Conservation (phyloP, 2,888 invertebrate species). For the Dinocampus coccinellae region DNA sequence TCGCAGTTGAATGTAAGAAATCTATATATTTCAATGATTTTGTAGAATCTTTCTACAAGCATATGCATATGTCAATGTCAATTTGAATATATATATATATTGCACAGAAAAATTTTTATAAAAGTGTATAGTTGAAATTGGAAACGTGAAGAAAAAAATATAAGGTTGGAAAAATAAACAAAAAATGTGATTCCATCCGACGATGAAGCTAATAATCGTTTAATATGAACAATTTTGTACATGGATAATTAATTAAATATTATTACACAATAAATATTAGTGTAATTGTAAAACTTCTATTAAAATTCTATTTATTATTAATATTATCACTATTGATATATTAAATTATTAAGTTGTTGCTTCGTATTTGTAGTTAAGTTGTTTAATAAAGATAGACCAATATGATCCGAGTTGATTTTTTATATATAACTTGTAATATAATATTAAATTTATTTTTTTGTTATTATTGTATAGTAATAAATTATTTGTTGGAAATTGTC, state of each 20-base stretch:
- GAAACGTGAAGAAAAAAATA: constrained; percentile 17
- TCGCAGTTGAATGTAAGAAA: background rate
- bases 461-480: background rate
- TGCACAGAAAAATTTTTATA: background rate
- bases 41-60: too few species aligned
- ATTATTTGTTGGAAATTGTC: background rate
- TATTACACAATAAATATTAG: constrained; percentile 18
- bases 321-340: constrained; percentile 15
- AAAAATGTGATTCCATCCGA: background rate
- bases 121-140: background rate
- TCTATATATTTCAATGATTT: background rate
- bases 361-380: constrained; percentile 19
- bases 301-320: constrained; percentile 22
- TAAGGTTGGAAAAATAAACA: background rate
- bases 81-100: background rate
- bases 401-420: constrained; percentile 19
- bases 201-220: constrained; percentile 21
- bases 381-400: constrained; percentile 26
- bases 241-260: constrained; percentile 28
- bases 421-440: background rate
- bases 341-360: constrained; percentile 27
- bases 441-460: background rate
- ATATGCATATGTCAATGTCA: background rate
- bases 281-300: constrained; percentile 33
- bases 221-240: constrained; percentile 34